Conservation (phyloP, 2,888 invertebrate genomes). For the Acronicta aceris region DNA sequence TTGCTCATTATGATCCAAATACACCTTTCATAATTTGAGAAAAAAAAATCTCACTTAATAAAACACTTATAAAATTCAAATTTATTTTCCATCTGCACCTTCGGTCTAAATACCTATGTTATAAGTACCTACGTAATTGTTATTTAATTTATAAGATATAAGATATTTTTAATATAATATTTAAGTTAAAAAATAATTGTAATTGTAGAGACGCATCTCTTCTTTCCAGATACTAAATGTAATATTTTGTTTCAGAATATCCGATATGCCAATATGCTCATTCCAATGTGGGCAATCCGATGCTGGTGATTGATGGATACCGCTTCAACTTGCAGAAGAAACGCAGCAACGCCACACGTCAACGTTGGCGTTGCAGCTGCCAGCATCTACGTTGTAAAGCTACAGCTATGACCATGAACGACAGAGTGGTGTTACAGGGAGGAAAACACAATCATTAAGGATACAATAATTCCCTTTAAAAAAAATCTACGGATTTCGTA, state of each 20-base stretch:
- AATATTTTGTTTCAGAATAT: conserved; percentile 16
- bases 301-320: conserved; percentile 38
- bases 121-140: neutral
- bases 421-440: conserved; percentile 14
- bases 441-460: conserved; percentile 30
- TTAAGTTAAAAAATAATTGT: neutral
- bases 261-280: conserved; percentile 17
- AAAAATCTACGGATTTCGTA: neutral
- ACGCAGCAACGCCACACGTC: conserved; percentile 18
- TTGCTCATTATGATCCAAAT: no score
- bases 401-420: conserved; percentile 15
- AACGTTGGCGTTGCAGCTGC: conserved; percentile 36
- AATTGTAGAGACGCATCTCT: neutral
- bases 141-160: no score
- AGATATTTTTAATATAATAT: neutral
- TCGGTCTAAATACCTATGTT: no score
- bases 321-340: conserved; percentile 29
- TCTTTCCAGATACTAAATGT: conserved; percentile 3
- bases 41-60: no score
- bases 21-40: no score
- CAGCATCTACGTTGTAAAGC: conserved; percentile 42
- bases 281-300: conserved; percentile 32
- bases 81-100: neutral
- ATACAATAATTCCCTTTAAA: no score
- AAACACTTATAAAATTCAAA: no score